A percentile compares a stretch with the other conserved stretches of the same genome.
Evolutionary conservation across 2,797 vertebrate genomes (phyloP).

Genomic region (Cynodonichthys magdalenae): DNA sequence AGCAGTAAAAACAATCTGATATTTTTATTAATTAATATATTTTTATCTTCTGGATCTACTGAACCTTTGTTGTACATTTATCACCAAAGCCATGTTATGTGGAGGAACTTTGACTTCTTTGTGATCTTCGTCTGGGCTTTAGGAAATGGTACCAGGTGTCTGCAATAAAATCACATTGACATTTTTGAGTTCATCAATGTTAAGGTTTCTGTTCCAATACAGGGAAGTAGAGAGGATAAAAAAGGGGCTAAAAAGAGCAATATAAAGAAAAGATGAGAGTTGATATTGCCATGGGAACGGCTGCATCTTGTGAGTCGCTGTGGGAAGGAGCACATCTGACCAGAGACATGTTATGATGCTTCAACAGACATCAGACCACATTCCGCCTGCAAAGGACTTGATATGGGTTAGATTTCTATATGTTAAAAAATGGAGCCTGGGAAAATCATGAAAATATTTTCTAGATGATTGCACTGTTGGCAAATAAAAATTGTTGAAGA

Average conservation of each 20-base stretch:
- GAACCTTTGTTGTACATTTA: no score
- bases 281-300: conserved; percentile 65
- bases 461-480: no score
- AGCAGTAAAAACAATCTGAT: no score
- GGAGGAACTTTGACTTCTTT: neutral
- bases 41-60: no score
- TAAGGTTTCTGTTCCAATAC: conserved; percentile 36
- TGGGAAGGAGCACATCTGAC: conserved; percentile 44
- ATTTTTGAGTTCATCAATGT: conserved; percentile 58
- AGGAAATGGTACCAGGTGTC: conserved; percentile 35
- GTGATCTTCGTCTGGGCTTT: neutral
- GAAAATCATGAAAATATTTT: no score
- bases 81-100: no score
- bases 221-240: conserved; percentile 17
- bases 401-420: neutral
- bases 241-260: conserved; percentile 40
- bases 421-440: no score
- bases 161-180: conserved; percentile 48
- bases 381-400: conserved; percentile 4
- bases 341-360: conserved; percentile 34
- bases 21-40: no score
- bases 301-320: conserved; percentile 30
- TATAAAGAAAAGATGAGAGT: conserved; percentile 58
- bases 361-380: conserved; percentile 33
- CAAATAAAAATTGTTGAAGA: no score